Percentiles rank a stretch among this genome's conserved stretches.
Conservation (phyloP, 2,888 invertebrate genomes). For the Volucella inanis region DNA sequence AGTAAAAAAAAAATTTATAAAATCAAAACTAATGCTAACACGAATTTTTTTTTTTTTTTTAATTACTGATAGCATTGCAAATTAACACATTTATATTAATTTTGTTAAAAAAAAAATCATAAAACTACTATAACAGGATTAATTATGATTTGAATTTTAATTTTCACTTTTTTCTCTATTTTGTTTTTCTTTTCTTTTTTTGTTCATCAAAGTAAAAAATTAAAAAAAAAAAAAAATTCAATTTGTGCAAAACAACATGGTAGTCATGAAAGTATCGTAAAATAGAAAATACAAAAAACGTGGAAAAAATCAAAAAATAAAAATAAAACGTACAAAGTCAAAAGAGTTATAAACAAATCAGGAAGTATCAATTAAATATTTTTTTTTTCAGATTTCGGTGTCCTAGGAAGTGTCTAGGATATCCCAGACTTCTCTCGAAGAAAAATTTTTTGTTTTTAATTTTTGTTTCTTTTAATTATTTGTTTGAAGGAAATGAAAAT, state of each 20-base stretch:
- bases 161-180: slow-evolving; percentile 41
- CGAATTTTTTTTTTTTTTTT: slow-evolving; percentile 43
- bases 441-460: slow-evolving; percentile 8
- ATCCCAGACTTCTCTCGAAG: slow-evolving; percentile 36
- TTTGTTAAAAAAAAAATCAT: slow-evolving; percentile 47
- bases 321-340: slow-evolving; percentile 56
- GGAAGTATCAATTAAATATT: slow-evolving; percentile 13
- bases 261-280: slow-evolving; percentile 72
- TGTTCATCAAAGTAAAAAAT: slow-evolving; percentile 47
- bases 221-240: slow-evolving; percentile 58
- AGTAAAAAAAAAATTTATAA: slow-evolving; percentile 1
- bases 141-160: slow-evolving; percentile 33
- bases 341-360: slow-evolving; percentile 48
- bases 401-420: not conserved
- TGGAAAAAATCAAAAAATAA: slow-evolving; percentile 33
- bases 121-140: slow-evolving; percentile 55
- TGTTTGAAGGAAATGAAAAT: slow-evolving; percentile 26
- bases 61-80: slow-evolving; percentile 71
- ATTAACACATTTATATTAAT: slow-evolving; percentile 71
- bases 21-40: slow-evolving; percentile 72
- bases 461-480: not conserved
- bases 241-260: slow-evolving; percentile 75
- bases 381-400: too few species aligned
- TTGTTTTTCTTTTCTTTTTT: slow-evolving; percentile 39
- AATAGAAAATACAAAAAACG: slow-evolving; percentile 57